phyloP scores from a whole-genome alignment of 2,113 vertebrate species.

The Pyrgilauda ruficollis region DNA sequence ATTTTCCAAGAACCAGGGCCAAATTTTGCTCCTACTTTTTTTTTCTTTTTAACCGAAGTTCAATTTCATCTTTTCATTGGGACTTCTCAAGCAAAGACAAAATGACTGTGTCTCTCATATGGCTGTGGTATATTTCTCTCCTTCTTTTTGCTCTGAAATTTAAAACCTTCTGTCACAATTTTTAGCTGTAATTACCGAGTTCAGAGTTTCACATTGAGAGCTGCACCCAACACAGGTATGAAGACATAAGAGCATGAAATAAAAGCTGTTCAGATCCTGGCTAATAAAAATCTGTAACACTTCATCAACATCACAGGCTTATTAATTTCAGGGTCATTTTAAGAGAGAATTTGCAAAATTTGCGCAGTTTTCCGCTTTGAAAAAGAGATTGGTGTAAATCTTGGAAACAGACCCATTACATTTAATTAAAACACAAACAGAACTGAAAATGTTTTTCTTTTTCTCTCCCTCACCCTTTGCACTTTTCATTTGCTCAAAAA shows the following conservation, averaged over 20 bases:
- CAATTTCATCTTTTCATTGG: background rate
- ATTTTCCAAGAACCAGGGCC: conserved; percentile 27
- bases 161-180: background rate
- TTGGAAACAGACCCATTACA: background rate
- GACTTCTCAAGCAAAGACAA: background rate
- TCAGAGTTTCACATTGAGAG: background rate
- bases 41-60: background rate
- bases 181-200: background rate
- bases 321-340: conserved; percentile 36
- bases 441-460: background rate
- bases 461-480: background rate
- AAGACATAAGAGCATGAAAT: background rate
- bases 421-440: conserved; percentile 1
- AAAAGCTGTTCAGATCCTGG: background rate
- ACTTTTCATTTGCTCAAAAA: background rate
- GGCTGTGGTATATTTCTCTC: background rate
- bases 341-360: background rate
- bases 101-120: background rate
- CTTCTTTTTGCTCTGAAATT: background rate
- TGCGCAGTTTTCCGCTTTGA: background rate
- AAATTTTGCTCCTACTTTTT: background rate
- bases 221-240: background rate
- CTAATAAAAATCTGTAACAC: conserved; percentile 4
- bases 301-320: conserved; percentile 14
- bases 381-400: background rate